Evolutionary conservation across 2,888 invertebrate genomes (phyloP), one percentile per base, ranked within the genome.

Genomic region (Pegoplata infirma): DNA sequence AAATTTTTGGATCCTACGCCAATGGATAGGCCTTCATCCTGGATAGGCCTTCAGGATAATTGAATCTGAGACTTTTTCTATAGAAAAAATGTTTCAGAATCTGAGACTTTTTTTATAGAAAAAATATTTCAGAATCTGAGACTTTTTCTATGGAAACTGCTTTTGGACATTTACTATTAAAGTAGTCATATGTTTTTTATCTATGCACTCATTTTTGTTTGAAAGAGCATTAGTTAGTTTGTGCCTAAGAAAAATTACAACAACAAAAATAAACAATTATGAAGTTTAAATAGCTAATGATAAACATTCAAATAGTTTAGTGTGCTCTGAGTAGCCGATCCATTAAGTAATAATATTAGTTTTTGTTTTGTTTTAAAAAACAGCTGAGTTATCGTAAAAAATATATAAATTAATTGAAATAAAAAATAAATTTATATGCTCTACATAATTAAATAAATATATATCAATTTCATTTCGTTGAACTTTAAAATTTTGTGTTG

Each of bases 271-370:
- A 5, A 12, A 40, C 36, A n/a, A 5, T 40, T 40, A 40, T 8
- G n/a, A 40, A 40, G n/a, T 73, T 74, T 56, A 67, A 67, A 68
- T 63, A 55, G 40, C n/a, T 19, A 3, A 55, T 40, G 28, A 12
- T 17, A 49, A 67, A 56, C 55, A 63, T 17, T 28, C 36, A 63
- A 59, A 40, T 8, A 40, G 16, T 67, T 79, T 47, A 79, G 79
- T 79, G 40, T 71, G 56, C 61, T 71, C 51, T 17, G 55, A 67
- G 61, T 63, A 56, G 63, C 55, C 79, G 68, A 68, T 64, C 64
- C 61, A 71, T 19, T 46, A 71, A 71, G 71, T 78, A 10, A 4
- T 36, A 19, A 46, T 14, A 12, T 40, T 14, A 17, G 47, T 21
- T 10, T 64, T 40, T 3, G 23, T 17, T 36, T 32, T 28, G 1